Percentiles rank a stretch among this genome's conserved stretches.
Evolutionary conservation across 2,113 vertebrate species (phyloP).

Genomic region (Crotalus horridus): DNA sequence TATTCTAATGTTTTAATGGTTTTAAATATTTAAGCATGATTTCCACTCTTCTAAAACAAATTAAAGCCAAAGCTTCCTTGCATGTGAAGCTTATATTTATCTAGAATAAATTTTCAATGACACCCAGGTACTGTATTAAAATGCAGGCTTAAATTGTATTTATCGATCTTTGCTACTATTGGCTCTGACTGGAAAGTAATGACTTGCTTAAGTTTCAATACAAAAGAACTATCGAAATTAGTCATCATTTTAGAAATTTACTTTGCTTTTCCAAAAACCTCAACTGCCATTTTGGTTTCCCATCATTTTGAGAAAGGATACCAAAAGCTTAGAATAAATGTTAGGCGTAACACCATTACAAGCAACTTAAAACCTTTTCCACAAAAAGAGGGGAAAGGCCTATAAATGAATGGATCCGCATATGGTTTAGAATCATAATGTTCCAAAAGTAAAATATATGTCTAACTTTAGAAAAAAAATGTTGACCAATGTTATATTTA

Average conservation of each 20-base stretch:
- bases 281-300: neutral
- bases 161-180: neutral
- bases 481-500: neutral
- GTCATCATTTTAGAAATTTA: neutral
- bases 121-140: neutral
- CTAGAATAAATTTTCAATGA: neutral
- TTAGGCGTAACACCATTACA: neutral
- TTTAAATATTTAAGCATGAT: neutral
- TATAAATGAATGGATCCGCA: rapidly evolving
- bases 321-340: neutral
- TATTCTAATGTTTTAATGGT: neutral
- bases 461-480: neutral
- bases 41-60: neutral
- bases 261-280: neutral
- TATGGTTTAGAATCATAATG: neutral
- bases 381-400: neutral
- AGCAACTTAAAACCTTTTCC: neutral
- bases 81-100: neutral
- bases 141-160: neutral
- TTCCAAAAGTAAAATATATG: neutral
- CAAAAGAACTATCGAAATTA: rapidly evolving
- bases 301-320: neutral
- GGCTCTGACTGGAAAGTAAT: neutral
- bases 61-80: neutral
- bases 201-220: neutral